Evolutionary conservation across 2,113 vertebrate species (phyloP), one percentile per base, ranked within the genome.

Genomic region (Tonatia bakeri): DNA sequence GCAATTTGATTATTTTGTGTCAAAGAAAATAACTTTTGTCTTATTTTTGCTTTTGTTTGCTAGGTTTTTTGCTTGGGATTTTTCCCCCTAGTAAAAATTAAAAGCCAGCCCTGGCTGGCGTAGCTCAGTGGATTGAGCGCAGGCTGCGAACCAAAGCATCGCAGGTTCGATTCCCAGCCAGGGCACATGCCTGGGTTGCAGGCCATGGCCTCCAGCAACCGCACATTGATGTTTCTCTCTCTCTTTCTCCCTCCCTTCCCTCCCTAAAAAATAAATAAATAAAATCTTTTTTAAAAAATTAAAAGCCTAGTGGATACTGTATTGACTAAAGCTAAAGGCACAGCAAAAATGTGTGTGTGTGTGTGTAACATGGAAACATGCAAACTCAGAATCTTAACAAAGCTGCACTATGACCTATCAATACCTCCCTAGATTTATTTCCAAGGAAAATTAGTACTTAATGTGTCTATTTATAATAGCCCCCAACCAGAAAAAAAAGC

Each of bases 1-100:
- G 33, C 33, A 82, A 67, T 94, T 59, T 88, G 45, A 83, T 94
- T 93, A 54, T 65, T 95, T 86, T 73, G 33, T 90, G 10, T n/a
- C 43, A 83, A 61, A 33, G 24, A 87, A 94, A 92, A 95, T 52
- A 79, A 64, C 33, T 67, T 54, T 81, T 75, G 15, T 90, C 12
- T 33, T 73, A 73, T 89, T 45, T 72, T 93, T 89, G n/a, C 13
- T 59, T 91, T 88, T 67, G 8, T 24, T 90, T 94, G 7, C 26
- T 76, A 73, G 1, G 0, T 50, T 45, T 92, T 33, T 72, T 89
- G 45, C 10, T 79, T 87, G 19, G 31, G n/a, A 45, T 4, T 36
- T 87, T 36, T 33, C 5, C 4, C 26, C 61, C 36, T 43, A 12
- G 26, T 38, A 64, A 94, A 92, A 87, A 33, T 76, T 79, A 77